phyloP scores from a whole-genome alignment of 1,140 invertebrate species.

The Triops cancriformis region DNA sequence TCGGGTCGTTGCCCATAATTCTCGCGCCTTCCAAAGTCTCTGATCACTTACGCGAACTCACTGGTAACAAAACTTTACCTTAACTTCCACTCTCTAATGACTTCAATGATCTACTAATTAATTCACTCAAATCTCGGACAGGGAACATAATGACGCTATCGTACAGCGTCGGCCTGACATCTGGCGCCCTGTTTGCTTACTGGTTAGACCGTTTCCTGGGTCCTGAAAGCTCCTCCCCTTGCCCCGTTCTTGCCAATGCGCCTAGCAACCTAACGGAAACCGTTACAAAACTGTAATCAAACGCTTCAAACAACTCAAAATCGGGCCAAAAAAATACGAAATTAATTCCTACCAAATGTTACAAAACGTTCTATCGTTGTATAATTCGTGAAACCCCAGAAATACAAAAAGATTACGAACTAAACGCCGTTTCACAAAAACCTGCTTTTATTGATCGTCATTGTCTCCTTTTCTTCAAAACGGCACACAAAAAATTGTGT shows the following conservation, averaged over 20 bases:
- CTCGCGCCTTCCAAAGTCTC: slow-evolving; percentile 71
- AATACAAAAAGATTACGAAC: too few relatives aligned
- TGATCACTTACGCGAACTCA: slow-evolving; percentile 64
- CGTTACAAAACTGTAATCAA: neutral
- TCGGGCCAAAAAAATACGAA: neutral
- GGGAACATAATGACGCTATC: slow-evolving; percentile 89
- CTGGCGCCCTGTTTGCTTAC: slow-evolving; percentile 73
- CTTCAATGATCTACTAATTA: slow-evolving; percentile 28
- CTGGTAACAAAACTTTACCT: slow-evolving; percentile 44
- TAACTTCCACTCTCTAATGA: neutral
- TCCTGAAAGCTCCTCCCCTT: slow-evolving; percentile 34
- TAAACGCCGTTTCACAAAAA: neutral
- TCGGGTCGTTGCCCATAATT: slow-evolving; percentile 85
- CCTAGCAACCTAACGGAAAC: neutral
- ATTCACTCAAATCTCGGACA: too few relatives aligned
- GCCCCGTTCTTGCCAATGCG: neutral
- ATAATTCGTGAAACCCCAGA: too few relatives aligned
- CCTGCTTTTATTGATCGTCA: too few relatives aligned
- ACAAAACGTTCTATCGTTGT: too few relatives aligned
- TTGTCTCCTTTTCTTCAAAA: neutral
- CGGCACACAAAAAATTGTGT: neutral
- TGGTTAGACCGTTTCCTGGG: slow-evolving; percentile 64
- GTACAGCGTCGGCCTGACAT: slow-evolving; percentile 73
- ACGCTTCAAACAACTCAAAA: neutral
- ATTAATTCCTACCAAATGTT: neutral